Conservation (phyloP, 64 coral and sea anemone genomes). For the Orbicella faveolata region DNA sequence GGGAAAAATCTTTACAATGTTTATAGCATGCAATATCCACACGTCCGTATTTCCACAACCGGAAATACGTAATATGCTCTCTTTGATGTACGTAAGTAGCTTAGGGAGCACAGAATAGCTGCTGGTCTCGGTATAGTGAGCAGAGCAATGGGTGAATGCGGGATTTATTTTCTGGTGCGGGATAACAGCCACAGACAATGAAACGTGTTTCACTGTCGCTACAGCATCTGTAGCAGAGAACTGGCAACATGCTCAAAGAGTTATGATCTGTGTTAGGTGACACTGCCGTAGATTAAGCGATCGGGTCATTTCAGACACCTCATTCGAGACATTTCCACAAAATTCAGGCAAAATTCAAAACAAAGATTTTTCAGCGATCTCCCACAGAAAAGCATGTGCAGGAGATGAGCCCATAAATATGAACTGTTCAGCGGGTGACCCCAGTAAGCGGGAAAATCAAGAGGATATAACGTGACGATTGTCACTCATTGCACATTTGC, state of each 20-base stretch:
- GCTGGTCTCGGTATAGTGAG: conserved; percentile 2
- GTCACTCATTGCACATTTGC: conserved; percentile 36
- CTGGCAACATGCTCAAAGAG: neutral
- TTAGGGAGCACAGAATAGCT: neutral
- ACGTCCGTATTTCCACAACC: neutral
- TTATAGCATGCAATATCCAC: neutral
- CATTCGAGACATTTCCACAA: too few relatives aligned
- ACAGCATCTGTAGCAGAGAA: too few relatives aligned
- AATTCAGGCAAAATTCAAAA: too few relatives aligned
- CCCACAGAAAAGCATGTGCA: neutral
- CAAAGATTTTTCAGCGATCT: neutral
- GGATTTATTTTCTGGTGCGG: neutral
- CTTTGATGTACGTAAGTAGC: neutral
- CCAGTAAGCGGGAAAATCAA: conserved; percentile 44
- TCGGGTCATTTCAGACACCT: neutral
- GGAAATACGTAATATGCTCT: conserved; percentile 24
- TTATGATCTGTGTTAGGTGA: neutral
- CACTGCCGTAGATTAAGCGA: neutral
- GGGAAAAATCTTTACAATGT: conserved; percentile 4
- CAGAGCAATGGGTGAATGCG: neutral
- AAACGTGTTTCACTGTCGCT: too few relatives aligned
- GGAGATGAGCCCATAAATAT: neutral
- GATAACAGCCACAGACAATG: neutral
- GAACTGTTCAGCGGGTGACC: conserved; percentile 14
- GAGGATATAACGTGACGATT: conserved; percentile 14